Evolutionary conservation across 2,888 invertebrate species (phyloP).

Genomic region (Plebejus anna): DNA sequence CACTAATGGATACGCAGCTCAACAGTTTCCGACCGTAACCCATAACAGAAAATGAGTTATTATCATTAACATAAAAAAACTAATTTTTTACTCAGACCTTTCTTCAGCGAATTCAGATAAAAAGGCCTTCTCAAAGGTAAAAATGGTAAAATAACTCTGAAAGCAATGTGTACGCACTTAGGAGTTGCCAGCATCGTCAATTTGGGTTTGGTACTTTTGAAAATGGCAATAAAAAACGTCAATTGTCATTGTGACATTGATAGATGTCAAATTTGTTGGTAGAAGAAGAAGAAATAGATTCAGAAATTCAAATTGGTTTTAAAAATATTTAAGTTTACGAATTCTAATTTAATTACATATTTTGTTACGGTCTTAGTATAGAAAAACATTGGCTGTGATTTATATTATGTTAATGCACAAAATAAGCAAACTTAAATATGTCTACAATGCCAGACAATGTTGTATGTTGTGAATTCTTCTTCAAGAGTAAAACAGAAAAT

Average conservation of each 20-base stretch:
- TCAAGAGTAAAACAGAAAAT: conserved; percentile 49
- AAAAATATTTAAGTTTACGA: neutral
- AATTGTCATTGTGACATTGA: neutral
- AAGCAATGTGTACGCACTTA: no score
- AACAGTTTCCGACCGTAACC: no score
- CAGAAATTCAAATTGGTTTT: neutral
- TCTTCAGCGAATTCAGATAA: no score
- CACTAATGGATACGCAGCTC: no score
- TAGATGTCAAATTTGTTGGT: neutral
- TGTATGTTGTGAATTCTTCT: conserved; percentile 48
- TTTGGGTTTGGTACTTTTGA: no score
- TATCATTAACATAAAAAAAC: no score
- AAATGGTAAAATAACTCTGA: no score
- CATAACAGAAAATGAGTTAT: no score
- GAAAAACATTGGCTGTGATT: neutral
- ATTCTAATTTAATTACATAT: neutral
- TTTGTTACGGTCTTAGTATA: neutral
- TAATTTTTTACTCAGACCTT: no score
- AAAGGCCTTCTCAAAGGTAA: no score
- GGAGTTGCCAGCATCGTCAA: no score
- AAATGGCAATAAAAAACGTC: neutral
- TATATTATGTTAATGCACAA: neutral
- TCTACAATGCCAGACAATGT: conserved; percentile 33
- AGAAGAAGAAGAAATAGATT: neutral
- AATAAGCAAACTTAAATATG: neutral